Evolutionary conservation across 2,888 invertebrate species (phyloP).

Genomic region (Rhamnusium bicolor): DNA sequence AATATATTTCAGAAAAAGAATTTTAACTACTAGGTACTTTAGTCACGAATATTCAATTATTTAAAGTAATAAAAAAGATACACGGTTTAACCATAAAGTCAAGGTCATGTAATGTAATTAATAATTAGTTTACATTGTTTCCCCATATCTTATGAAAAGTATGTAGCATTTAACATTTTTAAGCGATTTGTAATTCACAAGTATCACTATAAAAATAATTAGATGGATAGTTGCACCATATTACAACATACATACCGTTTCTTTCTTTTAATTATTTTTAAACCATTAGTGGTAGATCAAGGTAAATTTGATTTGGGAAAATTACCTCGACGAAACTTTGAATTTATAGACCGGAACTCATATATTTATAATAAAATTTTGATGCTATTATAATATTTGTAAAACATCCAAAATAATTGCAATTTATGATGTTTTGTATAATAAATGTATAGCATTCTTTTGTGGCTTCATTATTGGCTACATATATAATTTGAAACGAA

Average conservation of each 20-base stretch:
- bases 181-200: not conserved
- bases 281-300: not conserved
- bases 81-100: not conserved
- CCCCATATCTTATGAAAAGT: not conserved
- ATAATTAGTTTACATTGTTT: not conserved
- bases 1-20: not conserved
- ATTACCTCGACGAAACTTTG: not conserved
- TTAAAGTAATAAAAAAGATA: not conserved
- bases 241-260: not conserved
- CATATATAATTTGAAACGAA: too few species aligned
- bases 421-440: too few species aligned
- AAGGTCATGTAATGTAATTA: not conserved
- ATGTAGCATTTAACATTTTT: not conserved
- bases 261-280: not conserved
- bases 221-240: not conserved
- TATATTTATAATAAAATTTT: not conserved
- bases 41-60: not conserved
- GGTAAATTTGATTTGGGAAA: not conserved
- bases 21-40: not conserved
- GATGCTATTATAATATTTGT: too few species aligned
- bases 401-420: too few species aligned
- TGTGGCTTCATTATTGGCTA: too few species aligned
- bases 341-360: not conserved
- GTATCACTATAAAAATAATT: not conserved
- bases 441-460: too few species aligned